Percentiles rank a stretch among this genome's conserved stretches.
Evolutionary conservation across 2,888 invertebrate species (phyloP).

Genomic region (Ditylenchus weischeri): DNA sequence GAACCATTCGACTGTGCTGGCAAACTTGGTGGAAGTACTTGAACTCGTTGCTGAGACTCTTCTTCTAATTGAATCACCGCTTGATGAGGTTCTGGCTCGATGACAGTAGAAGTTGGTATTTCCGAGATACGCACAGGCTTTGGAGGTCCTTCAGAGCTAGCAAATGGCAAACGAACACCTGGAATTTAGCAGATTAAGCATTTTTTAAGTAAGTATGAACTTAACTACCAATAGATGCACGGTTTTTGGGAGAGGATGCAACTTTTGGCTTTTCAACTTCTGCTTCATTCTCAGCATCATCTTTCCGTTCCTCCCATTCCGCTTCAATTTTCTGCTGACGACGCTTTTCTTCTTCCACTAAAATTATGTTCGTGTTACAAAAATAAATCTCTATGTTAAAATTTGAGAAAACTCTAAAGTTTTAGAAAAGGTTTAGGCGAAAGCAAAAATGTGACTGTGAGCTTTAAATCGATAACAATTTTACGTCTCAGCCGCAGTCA

Average conservation of each 20-base stretch:
- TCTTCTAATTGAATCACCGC: neutral
- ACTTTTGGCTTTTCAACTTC: conserved; percentile 7
- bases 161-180: conserved; percentile 32
- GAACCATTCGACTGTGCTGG: neutral
- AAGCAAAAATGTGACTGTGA: no score
- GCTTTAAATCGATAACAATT: no score
- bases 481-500: no score
- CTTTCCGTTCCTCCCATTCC: conserved; percentile 26
- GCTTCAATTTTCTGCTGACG: conserved; percentile 35
- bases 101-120: neutral
- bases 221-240: conserved; percentile 75
- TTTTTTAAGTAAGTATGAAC: no score
- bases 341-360: conserved; percentile 31
- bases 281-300: neutral
- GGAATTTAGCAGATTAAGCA: neutral
- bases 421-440: no score
- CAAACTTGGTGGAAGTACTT: conserved; percentile 5
- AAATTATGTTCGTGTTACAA: no score
- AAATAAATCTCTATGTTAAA: no score
- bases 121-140: conserved; percentile 11
- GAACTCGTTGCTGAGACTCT: neutral
- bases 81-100: neutral
- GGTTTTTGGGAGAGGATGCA: conserved; percentile 80
- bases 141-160: conserved; percentile 16
- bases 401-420: no score